phyloP scores from a whole-genome alignment of 2,113 vertebrate species.

The Siniperca chuatsi region DNA sequence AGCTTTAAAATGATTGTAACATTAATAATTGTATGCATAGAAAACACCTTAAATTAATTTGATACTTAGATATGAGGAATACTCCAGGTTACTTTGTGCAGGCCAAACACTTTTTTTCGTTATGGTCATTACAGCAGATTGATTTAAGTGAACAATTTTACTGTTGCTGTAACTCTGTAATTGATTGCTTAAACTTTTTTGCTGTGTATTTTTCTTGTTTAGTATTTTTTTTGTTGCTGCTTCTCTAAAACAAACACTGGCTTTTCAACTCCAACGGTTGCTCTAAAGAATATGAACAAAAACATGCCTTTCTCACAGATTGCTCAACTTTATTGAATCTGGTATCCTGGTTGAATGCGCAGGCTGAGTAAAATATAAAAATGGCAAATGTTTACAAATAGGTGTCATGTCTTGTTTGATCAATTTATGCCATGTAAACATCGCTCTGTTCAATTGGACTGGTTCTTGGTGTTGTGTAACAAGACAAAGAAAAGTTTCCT shows the following conservation, averaged over 20 bases:
- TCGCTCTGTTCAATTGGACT: slow-evolving; percentile 67
- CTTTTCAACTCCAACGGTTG: slow-evolving; percentile 82
- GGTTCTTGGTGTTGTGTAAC: slow-evolving; percentile 65
- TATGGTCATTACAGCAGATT: slow-evolving; percentile 23
- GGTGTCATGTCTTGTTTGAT: slow-evolving; percentile 75
- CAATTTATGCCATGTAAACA: slow-evolving; percentile 77
- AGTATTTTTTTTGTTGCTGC: slow-evolving; percentile 72
- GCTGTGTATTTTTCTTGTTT: slow-evolving; percentile 49
- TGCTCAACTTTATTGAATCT: slow-evolving; percentile 76
- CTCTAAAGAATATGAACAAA: slow-evolving; percentile 76
- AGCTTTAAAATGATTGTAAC: slow-evolving; percentile 31
- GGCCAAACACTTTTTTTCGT: slow-evolving; percentile 13
- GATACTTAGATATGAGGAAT: slow-evolving; percentile 16
- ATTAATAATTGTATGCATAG: slow-evolving; percentile 2
- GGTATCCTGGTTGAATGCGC: slow-evolving; percentile 69
- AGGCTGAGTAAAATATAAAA: slow-evolving; percentile 71
- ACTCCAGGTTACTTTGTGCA: slow-evolving; percentile 29
- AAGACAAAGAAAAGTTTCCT: slow-evolving; percentile 75
- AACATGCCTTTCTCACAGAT: slow-evolving; percentile 79
- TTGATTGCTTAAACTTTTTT: slow-evolving; percentile 47
- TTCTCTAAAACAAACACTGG: slow-evolving; percentile 85
- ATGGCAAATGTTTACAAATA: slow-evolving; percentile 83
- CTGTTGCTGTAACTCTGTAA: slow-evolving; percentile 49
- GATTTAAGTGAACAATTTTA: slow-evolving; percentile 27
- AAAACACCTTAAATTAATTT: slow-evolving; percentile 6